These are phyloP conservation scores for Trichopria drosophilae DNA, from an alignment of 2,888 invertebrate species.

Conservation along the genomic window DNA sequence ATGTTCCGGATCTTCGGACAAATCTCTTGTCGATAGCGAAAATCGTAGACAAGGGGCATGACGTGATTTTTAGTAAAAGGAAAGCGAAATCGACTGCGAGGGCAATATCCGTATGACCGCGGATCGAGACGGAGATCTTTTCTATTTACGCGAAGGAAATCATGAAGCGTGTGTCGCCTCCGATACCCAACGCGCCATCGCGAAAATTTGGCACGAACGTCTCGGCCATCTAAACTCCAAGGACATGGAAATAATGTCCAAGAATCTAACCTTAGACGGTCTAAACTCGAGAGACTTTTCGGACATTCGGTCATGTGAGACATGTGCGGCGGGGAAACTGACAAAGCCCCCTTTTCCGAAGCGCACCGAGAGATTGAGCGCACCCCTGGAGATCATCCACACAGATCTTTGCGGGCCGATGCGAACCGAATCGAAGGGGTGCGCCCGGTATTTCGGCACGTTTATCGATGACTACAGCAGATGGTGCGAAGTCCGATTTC, in stretches of 20 bases:
- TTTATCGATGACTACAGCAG: too few relatives aligned
- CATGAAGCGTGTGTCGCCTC: background rate
- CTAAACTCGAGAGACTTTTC: too few relatives aligned
- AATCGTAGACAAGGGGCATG: slow-evolving; percentile 28
- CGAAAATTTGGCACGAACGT: slow-evolving; percentile 26
- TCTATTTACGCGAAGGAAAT: background rate
- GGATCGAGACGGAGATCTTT: slow-evolving; percentile 29
- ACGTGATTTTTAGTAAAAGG: slow-evolving; percentile 27
- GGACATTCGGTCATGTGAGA: too few relatives aligned
- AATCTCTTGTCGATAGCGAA: slow-evolving; percentile 35
- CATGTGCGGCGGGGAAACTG: too few relatives aligned
- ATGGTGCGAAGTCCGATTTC: too few relatives aligned
- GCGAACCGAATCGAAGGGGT: too few relatives aligned
- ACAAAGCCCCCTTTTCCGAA: too few relatives aligned
- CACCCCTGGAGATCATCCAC: too few relatives aligned
- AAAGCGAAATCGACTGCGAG: slow-evolving; percentile 12
- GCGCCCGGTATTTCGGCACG: too few relatives aligned
- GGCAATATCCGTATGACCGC: slow-evolving; percentile 24
- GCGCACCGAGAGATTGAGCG: too few relatives aligned
- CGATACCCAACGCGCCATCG: background rate
- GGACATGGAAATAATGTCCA: slow-evolving; percentile 20
- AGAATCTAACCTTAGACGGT: background rate
- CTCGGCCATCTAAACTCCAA: slow-evolving; percentile 28
- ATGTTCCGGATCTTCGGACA: slow-evolving; percentile 34
- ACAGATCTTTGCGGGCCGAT: too few relatives aligned